Evolutionary conservation across 2,113 vertebrate genomes (phyloP), one percentile per base, ranked within the genome.

Genomic region (Arenaria interpres): DNA sequence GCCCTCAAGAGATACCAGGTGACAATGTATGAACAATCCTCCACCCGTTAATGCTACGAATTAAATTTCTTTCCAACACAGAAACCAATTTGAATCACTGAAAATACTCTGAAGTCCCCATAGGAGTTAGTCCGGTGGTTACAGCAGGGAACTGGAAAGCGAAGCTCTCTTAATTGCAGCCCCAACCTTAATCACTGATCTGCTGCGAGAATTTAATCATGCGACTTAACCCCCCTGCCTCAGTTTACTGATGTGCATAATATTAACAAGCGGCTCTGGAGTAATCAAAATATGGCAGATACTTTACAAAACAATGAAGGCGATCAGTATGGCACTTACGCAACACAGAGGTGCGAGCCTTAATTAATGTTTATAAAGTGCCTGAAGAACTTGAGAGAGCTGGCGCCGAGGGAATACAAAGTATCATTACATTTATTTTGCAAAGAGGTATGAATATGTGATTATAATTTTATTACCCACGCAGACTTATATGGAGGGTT

Each of bases 321-420:
- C 0, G 60, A 84, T 81, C 68, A 60, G 90, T 0, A 10, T 4
- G 5, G 80, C 4, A 48, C 81, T 89, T 48, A 12, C 0, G 1
- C 59, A 73, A 35, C 10, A 4, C 41, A 73, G 90, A 90, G 88
- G 39, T 53, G 60, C 0, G 18, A 89, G 68, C 13, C 73, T 90
- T 95, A 95, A 93, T 94, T 93, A 90, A 85, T 75, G 76, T 90
- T 96, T 94, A 57, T 85, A 72, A 95, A 90, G 88, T 22, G 80
- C 80, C 86, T 68, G 60, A 78, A 87, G 88, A 94, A 64, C 77
- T 63, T 27, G 73, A 39, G 76, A 72, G 92, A 81, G 83, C 69
- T 53, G 64, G 68, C 0, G 1, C 39, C 1, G 0, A 67, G 86
- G 92, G 92, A 95, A 93, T 90, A 60, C 62, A 56, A 78, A 89